Base-by-base conservation (phyloP, 2,797 vertebrate genomes). In the Helicolenus hilgendorfi region DNA sequence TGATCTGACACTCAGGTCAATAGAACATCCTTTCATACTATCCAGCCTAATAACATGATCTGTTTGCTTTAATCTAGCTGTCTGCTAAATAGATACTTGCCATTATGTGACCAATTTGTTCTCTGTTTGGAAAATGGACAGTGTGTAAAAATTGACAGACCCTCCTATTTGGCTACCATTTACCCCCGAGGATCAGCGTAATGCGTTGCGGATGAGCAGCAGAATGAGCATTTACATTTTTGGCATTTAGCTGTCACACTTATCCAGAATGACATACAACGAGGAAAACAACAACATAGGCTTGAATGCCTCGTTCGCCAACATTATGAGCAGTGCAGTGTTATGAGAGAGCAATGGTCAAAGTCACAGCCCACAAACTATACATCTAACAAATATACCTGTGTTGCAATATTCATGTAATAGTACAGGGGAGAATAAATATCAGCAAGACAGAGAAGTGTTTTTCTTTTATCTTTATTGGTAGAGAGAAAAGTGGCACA, bases 21-120 rank as follows among this genome's bases (percentile, higher is more conserved):
- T 93, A 72, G 68, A 89, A 90, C 90, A 92, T 87, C 89, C 85
- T 86, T 93, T 96, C 81, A 92, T 92, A 83, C 88, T 49, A 78
- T 90, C 70, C 22, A 59, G 24, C 22, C 41, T 88, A 91, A 96
- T 92, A 82, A 87, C 62, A 84, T 80, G 67, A 89, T 91, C 89
- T 75, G 73, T 70, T 94, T 63, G 65, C 72, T 77, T 87, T 84
- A 85, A 87, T 92, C n/a, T 79, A 86, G 62, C 36, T 53, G 73
- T 89, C 83, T 86, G 71, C 72, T 70, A 77, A 93, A 85, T 71
- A 84, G 76, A 88, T 90, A 73, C 81, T 58, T 84, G 88, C 89
- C 86, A 79, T 89, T 87, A 83, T 75, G 76, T 77, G 55, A 82
- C 72, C 72, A 76, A 35, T 87, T 88, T 89, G 62, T 67, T 83